A percentile compares a stretch with the other conserved stretches of the same genome.
Conservation (phyloP, 2,797 vertebrate species). For the Fringilla coelebs region DNA sequence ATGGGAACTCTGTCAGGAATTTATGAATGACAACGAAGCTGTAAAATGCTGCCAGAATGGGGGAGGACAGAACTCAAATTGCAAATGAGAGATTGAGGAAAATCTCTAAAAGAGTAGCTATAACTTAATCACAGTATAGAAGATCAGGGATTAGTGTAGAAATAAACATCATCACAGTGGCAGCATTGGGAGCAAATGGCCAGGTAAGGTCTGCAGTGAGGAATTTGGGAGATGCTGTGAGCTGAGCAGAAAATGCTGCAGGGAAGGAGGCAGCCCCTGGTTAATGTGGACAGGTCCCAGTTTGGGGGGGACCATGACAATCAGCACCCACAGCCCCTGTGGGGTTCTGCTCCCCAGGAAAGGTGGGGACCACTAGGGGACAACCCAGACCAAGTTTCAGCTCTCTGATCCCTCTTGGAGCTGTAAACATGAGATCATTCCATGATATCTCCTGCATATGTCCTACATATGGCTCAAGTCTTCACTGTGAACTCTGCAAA, state of each 20-base stretch:
- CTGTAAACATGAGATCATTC: slow-evolving; percentile 57
- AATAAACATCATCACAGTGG: background rate
- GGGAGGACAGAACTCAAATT: background rate
- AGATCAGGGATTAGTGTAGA: background rate
- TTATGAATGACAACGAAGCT: background rate
- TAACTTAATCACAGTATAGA: background rate
- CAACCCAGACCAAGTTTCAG: slow-evolving; percentile 51
- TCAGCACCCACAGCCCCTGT: background rate
- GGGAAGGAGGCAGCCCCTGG: background rate
- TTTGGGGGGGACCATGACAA: background rate
- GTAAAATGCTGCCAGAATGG: background rate
- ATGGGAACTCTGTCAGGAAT: background rate
- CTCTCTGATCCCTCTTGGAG: slow-evolving; percentile 37
- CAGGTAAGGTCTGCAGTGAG: background rate
- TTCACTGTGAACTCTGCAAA: slow-evolving; percentile 21
- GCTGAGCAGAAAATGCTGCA: background rate
- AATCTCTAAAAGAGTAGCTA: background rate
- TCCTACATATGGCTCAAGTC: slow-evolving; percentile 57
- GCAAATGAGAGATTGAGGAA: background rate
- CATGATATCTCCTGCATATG: slow-evolving; percentile 54
- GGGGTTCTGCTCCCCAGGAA: slow-evolving; percentile 33
- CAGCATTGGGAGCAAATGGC: background rate
- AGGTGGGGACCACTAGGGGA: slow-evolving; percentile 50
- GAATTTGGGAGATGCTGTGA: background rate
- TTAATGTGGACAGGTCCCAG: background rate